Percentiles rank a stretch among this genome's conserved stretches.
phyloP scores from a whole-genome alignment of 2,888 invertebrate genomes.

The Ophonus ardosiacus region DNA sequence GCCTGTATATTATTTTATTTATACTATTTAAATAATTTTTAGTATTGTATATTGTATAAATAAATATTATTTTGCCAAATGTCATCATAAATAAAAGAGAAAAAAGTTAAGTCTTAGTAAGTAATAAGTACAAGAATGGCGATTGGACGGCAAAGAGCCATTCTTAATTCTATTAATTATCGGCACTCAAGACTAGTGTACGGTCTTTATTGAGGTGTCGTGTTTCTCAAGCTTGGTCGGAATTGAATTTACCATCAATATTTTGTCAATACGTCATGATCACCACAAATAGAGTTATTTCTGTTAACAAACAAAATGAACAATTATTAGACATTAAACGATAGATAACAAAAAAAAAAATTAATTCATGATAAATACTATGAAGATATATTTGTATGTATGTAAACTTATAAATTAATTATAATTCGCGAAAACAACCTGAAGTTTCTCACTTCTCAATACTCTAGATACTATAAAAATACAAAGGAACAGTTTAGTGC shows the following conservation, averaged over 20 bases:
- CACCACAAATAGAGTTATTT: not conserved
- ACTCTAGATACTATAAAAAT: too few relatives aligned
- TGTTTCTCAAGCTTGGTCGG: conserved; percentile 55
- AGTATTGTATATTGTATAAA: not conserved
- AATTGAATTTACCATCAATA: conserved; percentile 63
- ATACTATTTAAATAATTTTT: too few relatives aligned
- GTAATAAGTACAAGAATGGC: conserved; percentile 1
- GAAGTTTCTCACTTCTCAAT: too few relatives aligned
- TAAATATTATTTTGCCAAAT: not conserved
- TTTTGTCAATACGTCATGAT: conserved; percentile 62
- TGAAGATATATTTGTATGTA: too few relatives aligned
- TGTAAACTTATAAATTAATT: too few relatives aligned
- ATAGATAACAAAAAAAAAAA: not conserved
- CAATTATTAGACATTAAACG: not conserved
- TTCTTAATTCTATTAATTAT: conserved; percentile 64
- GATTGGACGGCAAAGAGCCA: conserved; percentile 59
- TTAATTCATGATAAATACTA: too few relatives aligned
- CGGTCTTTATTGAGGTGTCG: conserved; percentile 61
- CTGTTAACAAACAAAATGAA: conserved; percentile 8
- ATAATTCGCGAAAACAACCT: too few relatives aligned
- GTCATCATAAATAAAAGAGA: not conserved
- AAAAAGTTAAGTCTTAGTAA: not conserved
- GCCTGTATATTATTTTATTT: too few relatives aligned
- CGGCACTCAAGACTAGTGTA: conserved; percentile 57
- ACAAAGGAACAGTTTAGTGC: too few relatives aligned